Base-by-base conservation (phyloP, 2,888 invertebrate genomes). In the Apamea epomidion region DNA sequence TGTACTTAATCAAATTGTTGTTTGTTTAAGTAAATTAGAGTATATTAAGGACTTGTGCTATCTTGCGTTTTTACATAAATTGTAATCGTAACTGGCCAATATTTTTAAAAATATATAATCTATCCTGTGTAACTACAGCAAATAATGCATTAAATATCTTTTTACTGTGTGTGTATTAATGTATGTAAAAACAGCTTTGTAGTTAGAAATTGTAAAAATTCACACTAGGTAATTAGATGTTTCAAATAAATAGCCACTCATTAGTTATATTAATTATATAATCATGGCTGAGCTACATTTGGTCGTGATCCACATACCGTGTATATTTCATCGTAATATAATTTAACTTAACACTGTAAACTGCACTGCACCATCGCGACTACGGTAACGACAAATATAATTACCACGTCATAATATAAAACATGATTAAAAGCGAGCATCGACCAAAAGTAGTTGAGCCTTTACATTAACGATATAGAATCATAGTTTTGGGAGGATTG, bases 191-290 rank as follows among this genome's bases (percentile, higher is more conserved):
- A 93, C 91, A 90, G 95, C 95, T 95, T 95, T 86, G 90, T 95
- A 95, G 93, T 92, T 94, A 95, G 93, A 93, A 91, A 93, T 92
- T 95, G 93, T 94, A 94, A 93, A 93, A 92, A 92, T 89, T 92
- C 92, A 93, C 91, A 88, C 81, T 92, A 92, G 91, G 86, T 87
- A 86, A 88, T 88, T 94, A 94, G 93, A 91, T 93, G 94, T 94
- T 94, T 90, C 90, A 88, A 90, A 88, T 86, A 84, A 89, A 91
- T 92, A 93, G 89, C 83, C 85, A 87, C 89, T 88, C 87, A 89
- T 88, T 90, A 87, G 84, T 87, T 86, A 81, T 88, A 85, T 82
- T 82, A 89, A 80, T 84, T 87, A 86, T 90, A 82, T 86, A 82
- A 72, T 86, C 86, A 77, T 68, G 76, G 82, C 80, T 82, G 79